Percentiles rank a stretch among this genome's conserved stretches.
Conservation (phyloP, 2,888 invertebrate species). For the Trissolcus japonicus region DNA sequence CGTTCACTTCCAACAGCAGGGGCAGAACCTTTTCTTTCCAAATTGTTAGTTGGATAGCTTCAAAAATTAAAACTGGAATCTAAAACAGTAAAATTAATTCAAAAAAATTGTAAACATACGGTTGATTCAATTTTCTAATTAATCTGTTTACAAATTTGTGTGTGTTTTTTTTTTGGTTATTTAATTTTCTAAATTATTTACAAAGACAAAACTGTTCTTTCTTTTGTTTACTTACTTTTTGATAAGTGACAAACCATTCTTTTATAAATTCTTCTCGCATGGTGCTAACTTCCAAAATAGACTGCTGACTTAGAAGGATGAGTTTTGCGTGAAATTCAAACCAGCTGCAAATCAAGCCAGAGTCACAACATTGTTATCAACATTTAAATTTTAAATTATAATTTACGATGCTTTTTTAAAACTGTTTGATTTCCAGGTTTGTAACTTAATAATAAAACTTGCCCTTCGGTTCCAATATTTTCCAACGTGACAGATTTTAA, state of each 20-base stretch:
- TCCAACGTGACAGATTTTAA: constrained; percentile 82
- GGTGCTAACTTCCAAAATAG: constrained; percentile 86
- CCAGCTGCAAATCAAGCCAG: constrained; percentile 79
- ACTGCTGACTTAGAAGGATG: constrained; percentile 92
- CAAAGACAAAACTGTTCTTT: too few relatives aligned
- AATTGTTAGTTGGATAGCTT: constrained; percentile 88
- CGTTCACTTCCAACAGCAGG: constrained; percentile 83
- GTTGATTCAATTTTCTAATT: background rate
- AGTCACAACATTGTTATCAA: background rate
- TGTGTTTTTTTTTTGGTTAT: background rate
- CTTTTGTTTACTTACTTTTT: constrained; percentile 85
- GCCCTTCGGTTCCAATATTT: constrained; percentile 82
- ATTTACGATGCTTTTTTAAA: background rate
- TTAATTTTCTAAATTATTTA: too few relatives aligned
- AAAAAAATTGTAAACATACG: constrained; percentile 5
- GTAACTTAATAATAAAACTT: constrained; percentile 31
- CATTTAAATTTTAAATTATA: background rate
- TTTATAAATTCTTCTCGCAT: constrained; percentile 90
- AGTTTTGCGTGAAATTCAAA: constrained; percentile 88
- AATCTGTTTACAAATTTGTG: background rate
- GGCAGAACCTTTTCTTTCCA: constrained; percentile 92
- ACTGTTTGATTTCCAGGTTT: background rate
- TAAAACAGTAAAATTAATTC: constrained; percentile 66
- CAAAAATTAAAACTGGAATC: constrained; percentile 86
- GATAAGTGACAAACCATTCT: constrained; percentile 85